phyloP scores from a whole-genome alignment of 2,888 invertebrate genomes.

The Melinopterus prodromus region DNA sequence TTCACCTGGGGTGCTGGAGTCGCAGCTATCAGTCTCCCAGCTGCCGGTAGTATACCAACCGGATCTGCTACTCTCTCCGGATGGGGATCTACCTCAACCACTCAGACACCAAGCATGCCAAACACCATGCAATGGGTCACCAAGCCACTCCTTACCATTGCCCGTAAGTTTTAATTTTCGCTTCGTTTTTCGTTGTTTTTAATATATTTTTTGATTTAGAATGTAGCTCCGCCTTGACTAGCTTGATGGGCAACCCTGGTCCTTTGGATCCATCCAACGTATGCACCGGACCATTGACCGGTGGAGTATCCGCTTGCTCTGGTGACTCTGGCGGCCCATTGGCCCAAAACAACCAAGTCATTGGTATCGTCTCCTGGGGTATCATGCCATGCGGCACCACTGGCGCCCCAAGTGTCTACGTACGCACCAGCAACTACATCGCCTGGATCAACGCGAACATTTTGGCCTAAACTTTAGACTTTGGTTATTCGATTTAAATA shows the following conservation, averaged over 20 bases:
- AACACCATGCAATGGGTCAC: slow-evolving; percentile 33
- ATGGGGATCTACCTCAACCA: slow-evolving; percentile 59
- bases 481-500: background rate
- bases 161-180: slow-evolving; percentile 25
- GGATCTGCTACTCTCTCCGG: slow-evolving; percentile 59
- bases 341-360: slow-evolving; percentile 49
- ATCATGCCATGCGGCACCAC: slow-evolving; percentile 62
- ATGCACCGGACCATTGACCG: slow-evolving; percentile 63
- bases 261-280: slow-evolving; percentile 54
- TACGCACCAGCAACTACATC: slow-evolving; percentile 62
- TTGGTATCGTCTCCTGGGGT: slow-evolving; percentile 67
- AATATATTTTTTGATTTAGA: slow-evolving; percentile 23
- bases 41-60: slow-evolving; percentile 43
- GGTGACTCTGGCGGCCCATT: slow-evolving; percentile 69
- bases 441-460: slow-evolving; percentile 58
- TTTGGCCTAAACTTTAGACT: background rate
- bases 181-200: slow-evolving; percentile 1
- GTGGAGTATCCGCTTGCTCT: slow-evolving; percentile 63
- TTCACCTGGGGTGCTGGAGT: slow-evolving; percentile 53
- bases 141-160: slow-evolving; percentile 33
- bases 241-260: slow-evolving; percentile 30
- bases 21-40: slow-evolving; percentile 56
- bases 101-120: slow-evolving; percentile 34
- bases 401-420: slow-evolving; percentile 65
- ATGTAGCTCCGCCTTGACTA: slow-evolving; percentile 32